A percentile compares a stretch with the other conserved stretches of the same genome.
These are phyloP conservation scores for Tragelaphus eurycerus DNA, from an alignment of 2,797 vertebrate species.

Conservation along the genomic window DNA sequence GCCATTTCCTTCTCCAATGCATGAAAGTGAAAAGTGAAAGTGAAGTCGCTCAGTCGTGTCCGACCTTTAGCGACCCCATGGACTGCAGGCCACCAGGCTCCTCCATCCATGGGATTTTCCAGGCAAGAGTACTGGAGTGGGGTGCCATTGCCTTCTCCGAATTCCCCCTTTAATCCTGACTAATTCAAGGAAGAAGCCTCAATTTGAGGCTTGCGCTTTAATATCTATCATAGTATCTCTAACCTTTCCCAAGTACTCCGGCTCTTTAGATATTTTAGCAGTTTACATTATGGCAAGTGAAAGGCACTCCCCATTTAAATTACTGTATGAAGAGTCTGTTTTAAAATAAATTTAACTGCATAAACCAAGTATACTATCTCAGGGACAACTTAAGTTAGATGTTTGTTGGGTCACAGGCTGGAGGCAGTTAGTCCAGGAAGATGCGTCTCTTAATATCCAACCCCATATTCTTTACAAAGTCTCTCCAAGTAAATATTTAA, in stretches of 20 bases:
- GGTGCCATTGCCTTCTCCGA: too few species aligned
- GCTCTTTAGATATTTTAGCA: not conserved
- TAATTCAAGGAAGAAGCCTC: not conserved
- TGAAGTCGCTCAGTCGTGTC: too few species aligned
- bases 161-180: not conserved
- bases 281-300: not conserved
- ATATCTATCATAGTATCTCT: not conserved
- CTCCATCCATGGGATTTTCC: too few species aligned
- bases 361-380: not conserved
- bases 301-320: not conserved
- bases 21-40: too few species aligned
- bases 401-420: not conserved
- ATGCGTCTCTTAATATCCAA: not conserved
- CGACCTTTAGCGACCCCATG: too few species aligned
- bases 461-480: not conserved
- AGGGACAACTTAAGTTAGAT: not conserved
- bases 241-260: not conserved
- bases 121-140: too few species aligned
- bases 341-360: conserved; percentile 7
- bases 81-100: too few species aligned
- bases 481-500: not conserved
- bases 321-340: not conserved
- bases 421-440: not conserved
- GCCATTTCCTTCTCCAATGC: too few species aligned
- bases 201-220: not conserved